These are phyloP conservation scores for Silurus glanis DNA, from an alignment of 2,113 vertebrate genomes.

Conservation along the genomic window DNA sequence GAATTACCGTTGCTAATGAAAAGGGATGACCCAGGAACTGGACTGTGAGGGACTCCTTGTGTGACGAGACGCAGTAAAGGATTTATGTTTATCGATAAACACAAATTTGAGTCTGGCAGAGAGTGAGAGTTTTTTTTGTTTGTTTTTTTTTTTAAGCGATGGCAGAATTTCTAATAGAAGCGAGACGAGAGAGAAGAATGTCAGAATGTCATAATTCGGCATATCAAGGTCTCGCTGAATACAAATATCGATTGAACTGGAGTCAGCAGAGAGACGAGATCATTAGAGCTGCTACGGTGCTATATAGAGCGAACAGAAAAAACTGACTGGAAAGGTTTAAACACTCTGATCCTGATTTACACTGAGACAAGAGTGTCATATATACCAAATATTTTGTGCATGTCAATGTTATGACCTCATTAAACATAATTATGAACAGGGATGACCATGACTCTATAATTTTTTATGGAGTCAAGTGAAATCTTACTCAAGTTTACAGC, in stretches of 20 bases:
- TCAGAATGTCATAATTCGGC: conserved; percentile 24
- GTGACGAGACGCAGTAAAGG: neutral
- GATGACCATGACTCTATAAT: neutral
- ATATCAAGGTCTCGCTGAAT: conserved; percentile 19
- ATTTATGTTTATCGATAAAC: conserved; percentile 22
- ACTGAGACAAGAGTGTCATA: too few species aligned
- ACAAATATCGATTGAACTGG: neutral
- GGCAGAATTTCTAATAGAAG: neutral
- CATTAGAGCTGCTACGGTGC: neutral
- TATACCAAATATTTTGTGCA: neutral
- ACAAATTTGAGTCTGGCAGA: conserved; percentile 16
- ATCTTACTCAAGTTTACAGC: neutral
- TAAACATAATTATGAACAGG: neutral
- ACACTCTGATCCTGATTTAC: neutral
- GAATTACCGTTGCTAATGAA: neutral
- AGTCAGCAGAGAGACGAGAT: conserved; percentile 6
- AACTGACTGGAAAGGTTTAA: neutral
- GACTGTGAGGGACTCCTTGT: neutral
- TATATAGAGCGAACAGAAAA: neutral
- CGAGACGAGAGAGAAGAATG: conserved; percentile 13
- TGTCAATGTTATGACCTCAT: neutral
- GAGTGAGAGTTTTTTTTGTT: neutral
- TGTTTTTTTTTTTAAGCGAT: too few species aligned
- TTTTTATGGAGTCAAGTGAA: neutral
- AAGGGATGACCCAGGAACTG: neutral